Evolutionary conservation across 2,888 invertebrate genomes (phyloP).

Genomic region (Agapetus fuscipes): DNA sequence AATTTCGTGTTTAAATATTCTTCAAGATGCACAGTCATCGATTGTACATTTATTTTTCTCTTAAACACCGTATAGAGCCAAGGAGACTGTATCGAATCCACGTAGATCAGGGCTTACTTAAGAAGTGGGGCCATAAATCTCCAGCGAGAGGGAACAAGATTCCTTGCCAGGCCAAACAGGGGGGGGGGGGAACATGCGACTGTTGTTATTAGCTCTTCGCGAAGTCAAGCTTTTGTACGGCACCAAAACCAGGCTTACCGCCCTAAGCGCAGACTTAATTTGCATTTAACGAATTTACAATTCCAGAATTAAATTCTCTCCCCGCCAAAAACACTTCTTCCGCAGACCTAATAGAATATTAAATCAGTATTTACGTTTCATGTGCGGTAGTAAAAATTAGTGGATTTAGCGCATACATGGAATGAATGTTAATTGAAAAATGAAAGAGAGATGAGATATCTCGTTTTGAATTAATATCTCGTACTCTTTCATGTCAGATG

Average conservation of each 20-base stretch:
- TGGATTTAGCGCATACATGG: too few relatives aligned
- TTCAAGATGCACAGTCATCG: too few relatives aligned
- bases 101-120: constrained; percentile 14
- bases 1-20: too few relatives aligned
- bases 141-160: constrained; percentile 14
- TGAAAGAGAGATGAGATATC: too few relatives aligned
- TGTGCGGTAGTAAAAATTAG: too few relatives aligned
- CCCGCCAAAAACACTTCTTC: constrained; percentile 10
- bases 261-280: constrained; percentile 9
- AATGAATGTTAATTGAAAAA: too few relatives aligned
- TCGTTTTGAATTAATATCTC: too few relatives aligned
- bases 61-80: neutral
- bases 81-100: constrained; percentile 8
- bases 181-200: constrained; percentile 13
- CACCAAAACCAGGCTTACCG: constrained; percentile 7
- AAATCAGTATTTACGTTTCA: too few relatives aligned
- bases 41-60: constrained; percentile 4
- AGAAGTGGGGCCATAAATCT: constrained; percentile 17
- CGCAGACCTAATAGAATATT: neutral
- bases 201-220: constrained; percentile 16
- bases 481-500: too few relatives aligned
- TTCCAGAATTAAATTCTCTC: constrained; percentile 10
- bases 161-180: constrained; percentile 6
- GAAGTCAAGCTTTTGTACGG: constrained; percentile 8
- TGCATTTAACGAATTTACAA: constrained; percentile 11